These are phyloP conservation scores for Zoanthus gigantus DNA, from an alignment of 92 coral and sea anemone genomes.

Conservation along the genomic window DNA sequence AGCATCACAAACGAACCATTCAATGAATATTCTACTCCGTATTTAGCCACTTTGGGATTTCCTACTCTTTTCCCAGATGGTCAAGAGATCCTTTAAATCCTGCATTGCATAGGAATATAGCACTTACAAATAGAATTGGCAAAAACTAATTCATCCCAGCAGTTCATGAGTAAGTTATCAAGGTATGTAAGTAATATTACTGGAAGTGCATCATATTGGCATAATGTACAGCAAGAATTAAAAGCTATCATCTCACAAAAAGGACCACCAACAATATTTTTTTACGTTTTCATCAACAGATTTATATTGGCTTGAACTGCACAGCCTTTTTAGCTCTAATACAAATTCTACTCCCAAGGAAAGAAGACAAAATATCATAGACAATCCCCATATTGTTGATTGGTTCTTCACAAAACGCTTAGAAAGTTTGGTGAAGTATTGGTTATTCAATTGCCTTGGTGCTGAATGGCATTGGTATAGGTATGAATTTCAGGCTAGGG, in stretches of 20 bases:
- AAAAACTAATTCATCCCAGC: conserved; percentile 27
- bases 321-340: background rate
- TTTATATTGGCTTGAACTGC: background rate
- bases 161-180: conserved; percentile 57
- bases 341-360: conserved; percentile 9
- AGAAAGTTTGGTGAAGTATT: conserved; percentile 41
- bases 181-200: conserved; percentile 36
- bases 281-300: conserved; percentile 11
- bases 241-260: background rate
- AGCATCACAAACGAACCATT: conserved; percentile 53
- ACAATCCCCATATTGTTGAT: conserved; percentile 42
- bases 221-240: conserved; percentile 2
- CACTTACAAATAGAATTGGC: conserved; percentile 47
- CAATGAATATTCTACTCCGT: conserved; percentile 61
- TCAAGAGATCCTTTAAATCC: conserved; percentile 62
- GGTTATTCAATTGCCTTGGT: conserved; percentile 35
- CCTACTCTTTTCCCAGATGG: conserved; percentile 28
- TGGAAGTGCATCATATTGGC: conserved; percentile 10
- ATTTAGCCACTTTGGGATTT: conserved; percentile 52
- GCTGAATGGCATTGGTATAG: conserved; percentile 55
- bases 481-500: conserved; percentile 41
- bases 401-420: conserved; percentile 46
- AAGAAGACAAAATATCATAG: conserved; percentile 32
- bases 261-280: conserved; percentile 14
- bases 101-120: conserved; percentile 43